Evolutionary conservation across 1,140 invertebrate genomes (phyloP), one percentile per base, ranked within the genome.

Genomic region (Daktulosphaira vitifoliae): DNA sequence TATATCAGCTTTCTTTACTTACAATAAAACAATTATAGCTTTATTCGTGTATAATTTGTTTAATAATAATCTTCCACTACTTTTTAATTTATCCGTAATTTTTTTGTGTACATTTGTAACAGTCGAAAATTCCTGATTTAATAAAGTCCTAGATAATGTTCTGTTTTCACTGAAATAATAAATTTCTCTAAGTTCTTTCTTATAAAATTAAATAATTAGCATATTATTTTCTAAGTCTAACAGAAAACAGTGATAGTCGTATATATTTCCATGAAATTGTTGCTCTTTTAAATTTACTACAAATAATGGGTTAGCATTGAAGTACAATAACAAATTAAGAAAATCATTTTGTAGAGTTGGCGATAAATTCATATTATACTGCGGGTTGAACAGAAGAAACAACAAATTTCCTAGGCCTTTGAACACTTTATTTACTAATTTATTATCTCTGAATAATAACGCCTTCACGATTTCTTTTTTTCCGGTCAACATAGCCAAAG

Each of bases 401-500:
- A 59, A 16, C 26, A 59, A 18, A 16, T 37, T 59, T 5, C 53
- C 53, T 16, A 59, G 42, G 11, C 15, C 38, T 25, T 20, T 15
- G 42, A 59, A 42, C 8, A 15, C 26, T 18, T 59, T n/a, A 6
- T 59, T 44, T 16, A 59, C 23, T 25, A 16, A 8, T 59, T 2
- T 26, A 42, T 3, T 23, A 44, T 59, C 20, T 42, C 42, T 59
- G 15, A 25, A 3, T 4, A 59, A 59, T 18, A 59, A 26, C 3
- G 1, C 42, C 39, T 44, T 18, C 2, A 22, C 42, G 3, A 59
- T 25, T 42, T 59, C 15, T 42, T 42, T 42, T 8, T 59, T 59
- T 44, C 53, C 53, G 9, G 53, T 59, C 8, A 59, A 26, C 53
- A 59, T 59, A 16, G 53, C 53, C 16, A 59, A 44, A 23, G 39